Conservation (phyloP, 2,113 vertebrate species). For the Nyctibius bracteatus region DNA sequence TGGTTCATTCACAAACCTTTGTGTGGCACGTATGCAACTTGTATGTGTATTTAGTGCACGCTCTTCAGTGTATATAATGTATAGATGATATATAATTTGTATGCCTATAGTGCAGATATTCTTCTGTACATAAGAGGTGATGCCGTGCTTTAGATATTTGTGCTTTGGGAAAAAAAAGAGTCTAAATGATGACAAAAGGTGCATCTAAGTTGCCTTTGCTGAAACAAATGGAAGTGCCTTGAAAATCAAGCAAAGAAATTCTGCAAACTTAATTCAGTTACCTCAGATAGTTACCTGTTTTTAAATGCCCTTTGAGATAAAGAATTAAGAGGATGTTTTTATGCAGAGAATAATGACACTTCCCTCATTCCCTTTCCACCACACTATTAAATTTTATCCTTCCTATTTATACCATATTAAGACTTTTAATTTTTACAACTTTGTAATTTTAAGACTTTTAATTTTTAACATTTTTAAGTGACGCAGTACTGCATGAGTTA, state of each 20-base stretch:
- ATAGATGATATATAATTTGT: background rate
- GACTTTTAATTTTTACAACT: no score
- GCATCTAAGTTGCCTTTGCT: background rate
- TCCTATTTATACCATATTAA: background rate
- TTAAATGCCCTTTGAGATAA: background rate
- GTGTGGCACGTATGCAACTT: background rate
- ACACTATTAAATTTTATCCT: background rate
- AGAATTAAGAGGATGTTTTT: background rate
- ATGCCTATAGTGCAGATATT: background rate
- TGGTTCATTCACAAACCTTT: background rate
- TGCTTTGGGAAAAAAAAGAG: background rate
- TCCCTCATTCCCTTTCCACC: background rate
- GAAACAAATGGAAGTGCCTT: conserved; percentile 32
- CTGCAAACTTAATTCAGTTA: background rate
- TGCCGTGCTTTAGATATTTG: background rate
- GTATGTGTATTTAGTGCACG: background rate
- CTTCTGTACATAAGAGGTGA: background rate
- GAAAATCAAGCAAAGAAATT: background rate
- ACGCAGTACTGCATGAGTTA: background rate
- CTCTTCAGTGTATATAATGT: background rate
- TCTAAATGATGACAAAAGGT: background rate
- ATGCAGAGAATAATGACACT: background rate
- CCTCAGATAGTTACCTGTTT: background rate
- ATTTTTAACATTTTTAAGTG: background rate
- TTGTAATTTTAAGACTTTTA: no score